Evolutionary conservation across 2,888 invertebrate species (phyloP), one percentile per base, ranked within the genome.

Genomic region (Zelleria hepariella): DNA sequence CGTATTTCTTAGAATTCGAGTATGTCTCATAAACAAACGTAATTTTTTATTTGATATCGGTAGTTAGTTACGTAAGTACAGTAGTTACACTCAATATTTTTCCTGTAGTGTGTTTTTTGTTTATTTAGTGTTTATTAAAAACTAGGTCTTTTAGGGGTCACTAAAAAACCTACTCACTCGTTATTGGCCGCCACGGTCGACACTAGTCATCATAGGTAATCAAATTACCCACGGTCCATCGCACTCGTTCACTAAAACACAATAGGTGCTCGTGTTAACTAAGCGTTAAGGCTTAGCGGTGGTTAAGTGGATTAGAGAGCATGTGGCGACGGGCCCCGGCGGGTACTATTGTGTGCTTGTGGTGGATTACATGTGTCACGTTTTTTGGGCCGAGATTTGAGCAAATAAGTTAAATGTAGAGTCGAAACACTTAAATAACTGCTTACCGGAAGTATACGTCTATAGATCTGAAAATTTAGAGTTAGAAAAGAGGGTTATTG

Each of bases 291-390:
- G 79, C 78, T 80, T 82, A 78, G 72, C 69, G 65, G 68, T 60
- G 62, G 65, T 60, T 85, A 80, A 84, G 82, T 84, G 81, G 84
- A 83, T 84, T 84, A 84, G 56, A 60, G 67, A 67, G 69, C 77
- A 78, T 78, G 76, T 75, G 79, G 73, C 69, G 68, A 62, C 63
- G 61, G 68, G 73, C 68, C 74, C 76, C 77, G 74, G 75, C 74
- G 74, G 61, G 57, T 24, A 58, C 65, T 66, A 24, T 70, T 60
- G 61, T 63, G 52, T 3, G 18, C 48, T 54, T 42, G 42, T 4
- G 10, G 42, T 23, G 47, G 57, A 57, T 57, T 57, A 57, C 57
- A 57, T 47, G 24, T 47, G 47, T 32, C 24, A 51, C 7, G 7
- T n/a, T 54, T 51, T 20, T 51, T 23, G 21, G 23, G 10, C 18